phyloP scores from a whole-genome alignment of 2,888 invertebrate genomes.

The Euzetes globulus region DNA sequence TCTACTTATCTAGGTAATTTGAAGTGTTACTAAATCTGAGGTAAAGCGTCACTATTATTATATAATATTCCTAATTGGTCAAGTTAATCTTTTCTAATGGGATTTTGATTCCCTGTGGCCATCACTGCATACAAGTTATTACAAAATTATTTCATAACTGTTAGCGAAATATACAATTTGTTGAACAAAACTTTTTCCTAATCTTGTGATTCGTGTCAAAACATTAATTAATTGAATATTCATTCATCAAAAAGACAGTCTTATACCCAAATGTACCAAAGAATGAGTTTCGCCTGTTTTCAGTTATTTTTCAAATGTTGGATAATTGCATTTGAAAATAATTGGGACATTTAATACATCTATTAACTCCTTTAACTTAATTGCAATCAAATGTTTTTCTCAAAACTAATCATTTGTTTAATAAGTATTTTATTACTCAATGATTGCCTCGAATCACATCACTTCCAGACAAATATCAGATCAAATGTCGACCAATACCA shows the following conservation, averaged over 20 bases:
- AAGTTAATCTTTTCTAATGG: no score
- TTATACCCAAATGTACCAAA: no score
- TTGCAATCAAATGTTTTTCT: neutral
- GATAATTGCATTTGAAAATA: neutral
- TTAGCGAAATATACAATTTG: neutral
- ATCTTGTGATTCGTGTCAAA: neutral
- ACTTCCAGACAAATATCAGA: neutral
- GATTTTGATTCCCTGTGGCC: no score
- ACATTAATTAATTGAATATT: conserved; percentile 4
- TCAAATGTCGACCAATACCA: neutral
- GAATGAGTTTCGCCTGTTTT: neutral
- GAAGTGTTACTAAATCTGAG: no score
- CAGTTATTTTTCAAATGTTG: neutral
- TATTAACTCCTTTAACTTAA: neutral
- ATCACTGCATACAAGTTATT: no score
- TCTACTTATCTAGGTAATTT: no score
- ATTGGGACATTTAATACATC: conserved; percentile 10
- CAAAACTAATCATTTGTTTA: neutral
- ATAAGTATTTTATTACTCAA: conserved; percentile 6
- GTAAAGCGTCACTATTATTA: no score
- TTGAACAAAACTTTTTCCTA: neutral
- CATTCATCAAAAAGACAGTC: no score
- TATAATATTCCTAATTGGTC: no score
- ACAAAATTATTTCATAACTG: neutral
- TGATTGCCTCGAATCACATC: neutral